Evolutionary conservation across 2,888 invertebrate genomes (phyloP), one percentile per base, ranked within the genome.

Genomic region (Ophion slaviceki): DNA sequence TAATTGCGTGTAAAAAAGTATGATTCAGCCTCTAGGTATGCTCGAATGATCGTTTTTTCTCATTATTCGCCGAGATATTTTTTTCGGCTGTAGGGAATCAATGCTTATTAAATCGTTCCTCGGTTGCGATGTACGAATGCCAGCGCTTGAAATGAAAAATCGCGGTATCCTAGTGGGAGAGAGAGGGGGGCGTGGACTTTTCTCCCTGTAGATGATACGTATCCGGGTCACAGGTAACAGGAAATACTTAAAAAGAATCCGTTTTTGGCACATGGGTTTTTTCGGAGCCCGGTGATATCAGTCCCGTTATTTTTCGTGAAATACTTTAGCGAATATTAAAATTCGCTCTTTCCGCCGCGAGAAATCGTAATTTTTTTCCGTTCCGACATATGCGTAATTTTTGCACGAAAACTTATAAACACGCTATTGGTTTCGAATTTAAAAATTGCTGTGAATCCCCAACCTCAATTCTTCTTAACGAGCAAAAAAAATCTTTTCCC

Each of bases 181-280:
- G 17, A 20, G 10, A 17, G 36, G 61, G 61, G 17, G 45, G 45
- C n/a, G 11, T 24, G 45, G 32, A 75, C 71, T 47, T 57, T 71
- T 4, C 4, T 32, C 59, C 17, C 11, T 64, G n/a, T 24, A 45
- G 47, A 61, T 59, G 10, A 8, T n/a, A 62, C 20, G 8, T 32
- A 57, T 72, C 47, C 40, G 64, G 74, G 67, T 83, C 83, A 79
- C 74, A 74, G 80, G 71, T 84, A 80, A 71, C 80, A 59, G 70
- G 79, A 53, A 70, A 75, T 40, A 10, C 17, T 10, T 11, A 32
- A 59, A 45, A 2, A 40, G 17, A 4, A 28, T 53, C 59, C 10
- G 36, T 47, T 10, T 6, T 71, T 62, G 40, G 40, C 20, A 0
- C 59, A 20, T 5, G 32, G 57, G 57, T 61, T 10, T 20, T 61